Evolutionary conservation across 2,113 vertebrate species (phyloP), one percentile per base, ranked within the genome.

Genomic region (Oncorhynchus nerka): DNA sequence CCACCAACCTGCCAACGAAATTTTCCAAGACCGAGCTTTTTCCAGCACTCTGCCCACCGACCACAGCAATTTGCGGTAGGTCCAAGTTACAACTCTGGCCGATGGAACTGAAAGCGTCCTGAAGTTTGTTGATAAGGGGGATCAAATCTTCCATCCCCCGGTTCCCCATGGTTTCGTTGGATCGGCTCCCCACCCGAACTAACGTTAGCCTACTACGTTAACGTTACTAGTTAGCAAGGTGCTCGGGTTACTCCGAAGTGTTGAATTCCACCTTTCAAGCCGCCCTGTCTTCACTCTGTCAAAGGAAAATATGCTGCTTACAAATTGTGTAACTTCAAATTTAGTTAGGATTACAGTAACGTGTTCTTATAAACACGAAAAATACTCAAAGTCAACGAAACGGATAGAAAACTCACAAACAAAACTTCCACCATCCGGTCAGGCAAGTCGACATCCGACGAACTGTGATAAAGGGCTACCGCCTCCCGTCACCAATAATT

Each of bases 141-240:
- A 99, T 99, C 89, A 99, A 94, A 75, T 99, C 97, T 92, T 99
- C 97, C 97, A 99, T 98, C 89, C 97, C 97, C 91, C 96, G 96
- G 95, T 98, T 98, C 94, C 97, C 97, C 97, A 99, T 99, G 93
- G 94, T 91, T 94, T 90, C 91, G 81, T 85, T 81, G 75, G 84
- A 83, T 91, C 82, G 75, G 80, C 84, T 86, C 87, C 69, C 79
- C 70, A 88, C 83, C 83, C 82, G 75, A 85, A 81, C 85, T 76
- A 78, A 71, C 48, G 87, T 88, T 91, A 89, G 87, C 86, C 85
- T 64, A 5, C 51, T 55, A 45, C 39, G 39, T 34, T 34, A 34
- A 34, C 34, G 34, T 45, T 45, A 13, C 65, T 90, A 89, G 86
- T 88, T 84, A 28, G 80, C 83, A 81, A 82, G 80, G 81, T 84